Evolutionary conservation across 23 tunicate species (phyloP).

Genomic region (Trididemnum clinides): DNA sequence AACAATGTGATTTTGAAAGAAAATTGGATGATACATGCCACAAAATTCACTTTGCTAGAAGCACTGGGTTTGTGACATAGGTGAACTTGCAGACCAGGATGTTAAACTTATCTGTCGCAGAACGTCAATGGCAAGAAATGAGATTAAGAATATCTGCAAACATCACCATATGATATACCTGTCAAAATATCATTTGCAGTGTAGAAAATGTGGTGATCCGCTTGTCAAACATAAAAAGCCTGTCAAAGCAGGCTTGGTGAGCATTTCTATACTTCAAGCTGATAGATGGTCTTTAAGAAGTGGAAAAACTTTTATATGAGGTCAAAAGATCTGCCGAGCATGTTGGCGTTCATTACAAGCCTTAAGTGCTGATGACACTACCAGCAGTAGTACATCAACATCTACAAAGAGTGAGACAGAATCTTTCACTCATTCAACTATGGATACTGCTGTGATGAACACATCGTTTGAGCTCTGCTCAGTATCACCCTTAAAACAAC

Average conservation of each 20-base stretch:
- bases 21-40: no score
- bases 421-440: conserved; percentile 18
- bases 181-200: no score
- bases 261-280: conserved; percentile 28
- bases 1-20: no score
- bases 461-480: conserved; percentile 24
- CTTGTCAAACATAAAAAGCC: no score
- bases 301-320: conserved; percentile 8
- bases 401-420: conserved; percentile 20
- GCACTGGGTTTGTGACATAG: no score
- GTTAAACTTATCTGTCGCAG: no score
- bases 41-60: no score
- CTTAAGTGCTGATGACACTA: conserved; percentile 26
- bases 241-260: neutral
- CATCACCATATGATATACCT: no score
- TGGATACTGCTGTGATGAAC: conserved; percentile 14
- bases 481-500: conserved; percentile 19
- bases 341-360: conserved; percentile 18
- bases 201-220: no score
- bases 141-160: no score
- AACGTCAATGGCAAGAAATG: no score
- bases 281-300: conserved; percentile 3
- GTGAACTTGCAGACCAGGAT: no score
- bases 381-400: conserved; percentile 20
- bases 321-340: conserved; percentile 39